Evolutionary conservation across 2,888 invertebrate genomes (phyloP).

Genomic region (Antheraea assamensis): DNA sequence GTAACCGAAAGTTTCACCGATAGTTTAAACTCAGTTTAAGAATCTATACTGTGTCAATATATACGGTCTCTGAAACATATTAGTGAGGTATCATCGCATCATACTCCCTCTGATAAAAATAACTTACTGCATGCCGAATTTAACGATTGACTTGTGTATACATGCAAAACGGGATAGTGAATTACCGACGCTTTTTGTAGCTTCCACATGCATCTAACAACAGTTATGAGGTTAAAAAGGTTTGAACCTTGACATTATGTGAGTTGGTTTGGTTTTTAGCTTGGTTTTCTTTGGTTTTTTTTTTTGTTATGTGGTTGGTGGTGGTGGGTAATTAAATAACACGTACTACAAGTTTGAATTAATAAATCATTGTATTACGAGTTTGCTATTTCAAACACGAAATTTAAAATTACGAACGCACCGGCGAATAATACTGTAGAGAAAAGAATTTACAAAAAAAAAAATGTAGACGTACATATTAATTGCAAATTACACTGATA

Average conservation of each 20-base stretch:
- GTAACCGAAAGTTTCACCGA: too few species aligned
- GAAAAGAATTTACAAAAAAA: background rate
- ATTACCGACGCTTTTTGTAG: background rate
- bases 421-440: background rate
- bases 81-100: too few species aligned
- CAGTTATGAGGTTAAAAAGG: background rate
- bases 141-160: background rate
- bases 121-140: background rate
- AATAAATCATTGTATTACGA: background rate
- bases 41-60: too few species aligned
- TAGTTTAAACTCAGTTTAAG: too few species aligned
- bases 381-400: background rate
- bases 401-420: background rate
- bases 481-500: background rate
- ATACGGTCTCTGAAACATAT: too few species aligned
- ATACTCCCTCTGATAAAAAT: background rate
- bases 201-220: background rate
- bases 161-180: background rate
- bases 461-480: background rate
- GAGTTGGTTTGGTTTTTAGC: slow-evolving; percentile 20
- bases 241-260: background rate
- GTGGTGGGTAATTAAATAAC: slow-evolving; percentile 20
- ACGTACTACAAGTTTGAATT: background rate
- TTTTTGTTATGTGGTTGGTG: background rate
- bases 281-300: slow-evolving; percentile 19